These are phyloP conservation scores for Xylocopa sonorina DNA, from an alignment of 1,140 invertebrate species.

Conservation along the genomic window DNA sequence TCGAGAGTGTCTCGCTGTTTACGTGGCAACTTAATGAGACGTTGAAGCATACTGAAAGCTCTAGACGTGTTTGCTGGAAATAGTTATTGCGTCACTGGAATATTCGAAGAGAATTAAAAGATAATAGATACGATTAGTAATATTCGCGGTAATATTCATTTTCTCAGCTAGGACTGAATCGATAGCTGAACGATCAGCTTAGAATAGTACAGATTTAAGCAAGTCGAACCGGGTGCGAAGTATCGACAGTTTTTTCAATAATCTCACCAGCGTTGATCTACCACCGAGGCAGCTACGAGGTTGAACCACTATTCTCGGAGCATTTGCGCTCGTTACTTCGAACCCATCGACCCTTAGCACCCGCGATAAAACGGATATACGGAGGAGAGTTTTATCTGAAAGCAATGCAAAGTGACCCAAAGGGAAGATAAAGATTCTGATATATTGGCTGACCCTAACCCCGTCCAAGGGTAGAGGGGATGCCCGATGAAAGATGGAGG, in stretches of 20 bases:
- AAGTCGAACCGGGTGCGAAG: too few relatives aligned
- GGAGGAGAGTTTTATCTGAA: neutral
- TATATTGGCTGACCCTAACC: neutral
- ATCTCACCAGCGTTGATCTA: neutral
- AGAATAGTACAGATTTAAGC: neutral
- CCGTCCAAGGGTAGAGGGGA: neutral
- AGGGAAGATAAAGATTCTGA: neutral
- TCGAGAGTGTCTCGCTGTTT: neutral
- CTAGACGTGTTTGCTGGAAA: too few relatives aligned
- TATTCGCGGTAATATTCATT: too few relatives aligned
- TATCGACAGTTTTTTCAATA: neutral
- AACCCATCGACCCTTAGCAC: neutral
- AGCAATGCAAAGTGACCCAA: neutral
- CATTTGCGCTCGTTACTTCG: neutral
- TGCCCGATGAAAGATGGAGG: slow-evolving; percentile 11
- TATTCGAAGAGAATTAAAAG: too few relatives aligned
- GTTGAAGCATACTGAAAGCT: neutral
- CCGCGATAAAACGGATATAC: slow-evolving; percentile 10
- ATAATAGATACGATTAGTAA: too few relatives aligned
- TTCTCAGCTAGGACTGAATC: too few relatives aligned
- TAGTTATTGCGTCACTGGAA: too few relatives aligned
- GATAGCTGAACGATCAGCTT: neutral
- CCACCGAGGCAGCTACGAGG: neutral
- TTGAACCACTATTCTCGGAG: neutral
- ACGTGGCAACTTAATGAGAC: neutral